Base-by-base conservation (phyloP, 2,797 vertebrate species). In the Anomalospiza imberbis region DNA sequence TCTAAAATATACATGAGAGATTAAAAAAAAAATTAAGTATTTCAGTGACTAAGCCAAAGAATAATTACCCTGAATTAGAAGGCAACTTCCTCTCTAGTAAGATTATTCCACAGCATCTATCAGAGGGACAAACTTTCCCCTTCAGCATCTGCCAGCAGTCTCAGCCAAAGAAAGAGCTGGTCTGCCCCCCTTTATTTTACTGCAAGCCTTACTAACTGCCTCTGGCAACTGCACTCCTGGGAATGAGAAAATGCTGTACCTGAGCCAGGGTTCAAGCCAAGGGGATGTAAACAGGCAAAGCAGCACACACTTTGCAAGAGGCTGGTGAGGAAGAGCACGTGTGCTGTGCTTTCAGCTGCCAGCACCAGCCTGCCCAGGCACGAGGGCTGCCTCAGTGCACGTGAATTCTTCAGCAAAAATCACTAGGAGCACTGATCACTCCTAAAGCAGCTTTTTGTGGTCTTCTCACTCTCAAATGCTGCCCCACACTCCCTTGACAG, bases 311-410 rank as follows among this genome's bases (percentile, higher is more conserved):
- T 17, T 20, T 0, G 1, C 44, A 32, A 51, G 82, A 32, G 50
- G 32, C 29, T 71, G 32, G 11, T 1, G 2, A 70, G 67, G 32
- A 66, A 13, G 24, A 57, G 44, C n/a, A 13, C 0, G 0, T 5
- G 40, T 13, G 17, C 57, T 26, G 29, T 7, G 22, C 63, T 42
- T 38, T 53, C 1, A 2, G 57, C 68, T 90, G 79, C 40, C 74
- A 57, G 10, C 1, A 0, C 31, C 78, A 76, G 47, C 63, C 67
- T 42, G 7, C 20, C 17, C 2, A 0, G 70, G 29, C 65, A 14
- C 0, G 0, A 32, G 57, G 6, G 13, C 61, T 67, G 72, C 16
- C 66, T 84, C 54, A 40, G 40, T 0, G 0, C 47, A 17, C 0
- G 0, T 12, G 13, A 14, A 0, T 0, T 6, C 55, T 26, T 70